A percentile compares a stretch with the other conserved stretches of the same genome.
These are phyloP conservation scores for Zosterops pallidus DNA, from an alignment of 2,113 vertebrate genomes.

Conservation along the genomic window DNA sequence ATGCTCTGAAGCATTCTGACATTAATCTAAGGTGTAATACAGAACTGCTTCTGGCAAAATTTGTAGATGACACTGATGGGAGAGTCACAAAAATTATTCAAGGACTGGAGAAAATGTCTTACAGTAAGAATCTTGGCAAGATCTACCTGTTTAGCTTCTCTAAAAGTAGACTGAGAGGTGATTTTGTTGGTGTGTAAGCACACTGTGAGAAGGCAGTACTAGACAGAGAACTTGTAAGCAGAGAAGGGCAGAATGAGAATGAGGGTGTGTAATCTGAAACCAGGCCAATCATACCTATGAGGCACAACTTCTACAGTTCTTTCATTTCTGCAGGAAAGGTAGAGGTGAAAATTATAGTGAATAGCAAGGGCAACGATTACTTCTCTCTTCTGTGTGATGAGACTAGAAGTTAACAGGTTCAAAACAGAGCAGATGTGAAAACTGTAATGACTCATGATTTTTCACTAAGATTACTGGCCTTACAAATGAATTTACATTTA, in stretches of 20 bases:
- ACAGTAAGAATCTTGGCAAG: neutral
- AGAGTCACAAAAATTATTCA: neutral
- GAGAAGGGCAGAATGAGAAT: neutral
- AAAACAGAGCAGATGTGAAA: neutral
- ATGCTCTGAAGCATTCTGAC: neutral
- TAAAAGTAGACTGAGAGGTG: neutral
- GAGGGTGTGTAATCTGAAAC: neutral
- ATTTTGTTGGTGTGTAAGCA: neutral
- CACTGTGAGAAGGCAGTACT: fast-evolving
- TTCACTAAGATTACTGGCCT: neutral
- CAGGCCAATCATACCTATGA: neutral
- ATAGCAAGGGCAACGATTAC: neutral
- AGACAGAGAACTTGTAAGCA: neutral
- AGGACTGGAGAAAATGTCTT: neutral
- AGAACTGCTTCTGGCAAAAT: neutral
- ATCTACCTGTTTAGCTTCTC: neutral
- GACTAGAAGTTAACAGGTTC: neutral
- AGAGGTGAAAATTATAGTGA: neutral
- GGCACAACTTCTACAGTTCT: neutral
- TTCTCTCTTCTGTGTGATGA: neutral
- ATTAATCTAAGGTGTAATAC: neutral
- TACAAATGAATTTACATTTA: neutral
- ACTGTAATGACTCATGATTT: neutral
- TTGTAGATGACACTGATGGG: neutral
- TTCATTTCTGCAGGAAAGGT: neutral